A percentile compares a stretch with the other conserved stretches of the same genome.
Evolutionary conservation across 2,888 invertebrate genomes (phyloP).

Genomic region (Phlogophora meticulosa): DNA sequence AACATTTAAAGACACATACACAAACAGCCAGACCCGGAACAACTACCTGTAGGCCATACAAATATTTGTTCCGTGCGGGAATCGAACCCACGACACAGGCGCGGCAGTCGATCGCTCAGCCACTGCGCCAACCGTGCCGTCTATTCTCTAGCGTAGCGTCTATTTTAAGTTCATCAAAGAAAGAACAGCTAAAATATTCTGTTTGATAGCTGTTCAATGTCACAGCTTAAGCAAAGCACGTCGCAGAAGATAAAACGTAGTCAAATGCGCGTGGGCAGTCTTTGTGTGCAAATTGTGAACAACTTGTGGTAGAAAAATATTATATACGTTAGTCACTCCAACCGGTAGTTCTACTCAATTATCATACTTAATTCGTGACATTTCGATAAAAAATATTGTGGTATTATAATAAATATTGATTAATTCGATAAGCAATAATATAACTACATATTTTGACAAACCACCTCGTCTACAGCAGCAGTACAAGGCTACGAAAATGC

Average conservation of each 20-base stretch:
- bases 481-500: not conserved
- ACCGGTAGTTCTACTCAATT: slow-evolving; percentile 60
- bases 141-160: too few species aligned
- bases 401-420: not conserved
- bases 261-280: slow-evolving; percentile 68
- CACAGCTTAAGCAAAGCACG: slow-evolving; percentile 68
- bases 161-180: not conserved
- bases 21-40: too few species aligned
- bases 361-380: slow-evolving; percentile 48
- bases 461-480: not conserved
- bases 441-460: not conserved
- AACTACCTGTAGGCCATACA: too few species aligned
- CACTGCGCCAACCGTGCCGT: too few species aligned
- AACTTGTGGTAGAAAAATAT: slow-evolving; percentile 67
- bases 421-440: not conserved
- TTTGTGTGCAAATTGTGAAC: slow-evolving; percentile 74
- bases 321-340: slow-evolving; percentile 66
- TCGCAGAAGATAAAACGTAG: slow-evolving; percentile 64
- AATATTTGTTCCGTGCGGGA: too few species aligned
- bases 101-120: too few species aligned
- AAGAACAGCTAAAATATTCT: slow-evolving; percentile 4
- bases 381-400: slow-evolving; percentile 14
- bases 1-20: too few species aligned
- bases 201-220: slow-evolving; percentile 37
- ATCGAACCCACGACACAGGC: too few species aligned